Percentiles rank a stretch among this genome's conserved stretches.
Conservation (phyloP, 2,797 vertebrate species). For the Acomys russatus region DNA sequence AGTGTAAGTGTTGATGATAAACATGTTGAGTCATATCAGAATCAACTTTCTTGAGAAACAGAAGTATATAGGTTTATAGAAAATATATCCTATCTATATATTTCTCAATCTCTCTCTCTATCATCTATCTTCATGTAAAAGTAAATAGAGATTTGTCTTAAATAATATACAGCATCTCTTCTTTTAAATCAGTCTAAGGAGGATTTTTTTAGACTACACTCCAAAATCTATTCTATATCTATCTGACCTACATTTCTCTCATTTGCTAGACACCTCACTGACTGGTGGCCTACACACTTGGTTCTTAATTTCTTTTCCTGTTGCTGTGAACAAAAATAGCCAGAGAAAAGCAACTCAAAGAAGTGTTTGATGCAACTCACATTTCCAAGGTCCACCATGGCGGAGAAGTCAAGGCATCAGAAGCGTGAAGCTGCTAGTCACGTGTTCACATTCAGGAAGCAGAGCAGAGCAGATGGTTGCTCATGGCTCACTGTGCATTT, state of each 20-base stretch:
- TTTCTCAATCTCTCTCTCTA: not conserved
- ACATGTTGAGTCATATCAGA: not conserved
- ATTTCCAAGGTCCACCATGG: not conserved
- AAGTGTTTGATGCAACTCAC: not conserved
- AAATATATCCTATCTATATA: not conserved
- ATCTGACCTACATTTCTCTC: not conserved
- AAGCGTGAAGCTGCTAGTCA: not conserved
- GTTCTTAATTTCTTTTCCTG: not conserved
- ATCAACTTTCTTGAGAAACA: slow-evolving; percentile 18
- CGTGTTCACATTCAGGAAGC: not conserved
- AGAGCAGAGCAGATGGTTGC: not conserved
- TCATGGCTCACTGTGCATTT: too few relatives aligned
- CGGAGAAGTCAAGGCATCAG: not conserved
- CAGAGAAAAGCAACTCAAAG: not conserved
- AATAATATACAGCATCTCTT: not conserved
- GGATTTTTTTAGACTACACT: not conserved
- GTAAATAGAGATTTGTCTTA: not conserved
- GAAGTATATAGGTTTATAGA: not conserved
- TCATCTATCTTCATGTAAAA: not conserved
- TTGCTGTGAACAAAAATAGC: not conserved
- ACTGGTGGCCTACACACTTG: not conserved
- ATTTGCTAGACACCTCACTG: not conserved
- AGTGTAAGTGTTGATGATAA: not conserved
- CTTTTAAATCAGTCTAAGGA: not conserved
- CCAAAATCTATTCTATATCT: not conserved